These are phyloP conservation scores for Agonopterix heracliana DNA, from an alignment of 2,888 invertebrate genomes.

Conservation along the genomic window DNA sequence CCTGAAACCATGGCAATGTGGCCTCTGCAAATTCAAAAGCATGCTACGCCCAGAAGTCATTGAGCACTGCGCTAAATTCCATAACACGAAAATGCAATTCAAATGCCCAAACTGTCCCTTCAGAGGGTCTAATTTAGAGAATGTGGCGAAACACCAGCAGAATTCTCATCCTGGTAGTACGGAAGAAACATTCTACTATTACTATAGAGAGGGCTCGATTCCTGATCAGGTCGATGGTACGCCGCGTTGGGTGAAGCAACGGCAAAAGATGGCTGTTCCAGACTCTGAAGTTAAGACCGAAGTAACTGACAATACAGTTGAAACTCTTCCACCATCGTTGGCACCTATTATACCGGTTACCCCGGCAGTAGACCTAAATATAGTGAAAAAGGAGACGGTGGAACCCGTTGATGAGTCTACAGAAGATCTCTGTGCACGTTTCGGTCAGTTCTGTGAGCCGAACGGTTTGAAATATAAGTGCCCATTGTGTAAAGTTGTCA, in stretches of 20 bases:
- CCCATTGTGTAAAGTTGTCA: conserved; percentile 76
- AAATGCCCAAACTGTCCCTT: conserved; percentile 83
- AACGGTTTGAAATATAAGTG: conserved; percentile 75
- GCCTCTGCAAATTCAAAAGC: conserved; percentile 79
- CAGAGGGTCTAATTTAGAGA: conserved; percentile 64
- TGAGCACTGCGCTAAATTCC: conserved; percentile 75
- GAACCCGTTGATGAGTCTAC: conserved; percentile 25
- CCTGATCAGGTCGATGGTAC: conserved; percentile 45
- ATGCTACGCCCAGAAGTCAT: conserved; percentile 76
- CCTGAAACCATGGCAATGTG: conserved; percentile 82
- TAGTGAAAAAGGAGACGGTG: conserved; percentile 51
- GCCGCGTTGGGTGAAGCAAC: conserved; percentile 52
- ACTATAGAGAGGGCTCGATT: conserved; percentile 64
- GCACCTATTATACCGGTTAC: conserved; percentile 11
- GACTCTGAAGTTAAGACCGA: conserved; percentile 42
- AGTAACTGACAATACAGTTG: not conserved
- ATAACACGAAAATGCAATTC: conserved; percentile 81
- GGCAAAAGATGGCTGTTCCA: conserved; percentile 24
- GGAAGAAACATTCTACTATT: conserved; percentile 66
- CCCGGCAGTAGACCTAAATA: conserved; percentile 36
- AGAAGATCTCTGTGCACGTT: conserved; percentile 43
- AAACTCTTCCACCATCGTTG: conserved; percentile 9
- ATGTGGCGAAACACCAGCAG: conserved; percentile 77
- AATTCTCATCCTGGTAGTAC: conserved; percentile 70
- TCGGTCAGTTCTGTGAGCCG: conserved; percentile 65